Evolutionary conservation across 2,888 invertebrate species (phyloP), one percentile per base, ranked within the genome.

Genomic region (Euzophera pinguis): DNA sequence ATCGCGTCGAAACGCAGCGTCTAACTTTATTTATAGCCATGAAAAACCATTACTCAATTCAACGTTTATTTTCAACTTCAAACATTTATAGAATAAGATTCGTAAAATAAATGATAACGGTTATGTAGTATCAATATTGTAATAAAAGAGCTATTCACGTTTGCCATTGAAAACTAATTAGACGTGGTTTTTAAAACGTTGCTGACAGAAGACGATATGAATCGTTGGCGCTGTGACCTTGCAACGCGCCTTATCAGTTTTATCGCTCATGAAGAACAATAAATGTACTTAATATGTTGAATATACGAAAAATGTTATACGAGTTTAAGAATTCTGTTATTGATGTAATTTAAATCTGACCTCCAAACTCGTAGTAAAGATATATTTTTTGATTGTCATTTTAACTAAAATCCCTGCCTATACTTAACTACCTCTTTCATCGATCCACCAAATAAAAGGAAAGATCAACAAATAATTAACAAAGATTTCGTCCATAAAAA

Each of bases 101-200:
- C 12, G 27, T 43, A 17, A 12, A 43, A 27, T 29, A 43, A 10
- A 22, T n/a, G 3, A 13, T 7, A 14, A 38, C 6, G 13, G 13
- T 38, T 38, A 29, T 13, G 4, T 2, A 29, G 29, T 13, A 27
- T 43, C 12, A 43, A 29, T 45, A 45, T 32, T 32, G 45, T 1
- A 45, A 16, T 45, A 32, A 32, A 27, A 22, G 32, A 45, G 17
- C 17, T 22, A 17, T 14, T 45, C 45, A 45, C 45, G 32, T 32
- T 14, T 45, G 45, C 13, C 32, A 32, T 32, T 49, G 29, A 37
- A 49, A 49, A 38, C 22, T 27, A 38, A 47, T 38, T 49, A 27
- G 13, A 49, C 14, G 37, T 13, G 38, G 38, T 49, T 49, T n/a
- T 49, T 38, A 27, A 38, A 5, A 14, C 13, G 22, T 22, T 48